Percentiles rank a stretch among this genome's conserved stretches.
phyloP scores from a whole-genome alignment of 2,113 vertebrate species.

The Vidua chalybeata region DNA sequence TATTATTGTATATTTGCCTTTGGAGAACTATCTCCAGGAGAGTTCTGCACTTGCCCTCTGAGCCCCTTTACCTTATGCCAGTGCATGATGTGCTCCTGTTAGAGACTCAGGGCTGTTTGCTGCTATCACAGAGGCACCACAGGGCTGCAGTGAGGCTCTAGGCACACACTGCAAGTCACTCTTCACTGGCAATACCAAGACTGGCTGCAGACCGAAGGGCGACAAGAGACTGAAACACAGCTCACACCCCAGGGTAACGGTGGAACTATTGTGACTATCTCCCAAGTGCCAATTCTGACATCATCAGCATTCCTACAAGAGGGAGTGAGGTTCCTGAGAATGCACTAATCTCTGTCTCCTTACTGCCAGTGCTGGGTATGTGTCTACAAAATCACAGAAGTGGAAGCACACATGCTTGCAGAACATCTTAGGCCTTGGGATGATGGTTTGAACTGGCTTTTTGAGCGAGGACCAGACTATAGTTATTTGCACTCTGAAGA shows the following conservation, averaged over 20 bases:
- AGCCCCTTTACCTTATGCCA: background rate
- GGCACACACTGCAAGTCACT: background rate
- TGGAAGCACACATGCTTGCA: background rate
- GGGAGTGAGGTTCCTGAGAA: background rate
- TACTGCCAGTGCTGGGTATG: too few relatives aligned
- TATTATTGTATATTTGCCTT: background rate
- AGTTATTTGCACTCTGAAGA: background rate
- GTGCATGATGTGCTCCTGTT: rapidly evolving
- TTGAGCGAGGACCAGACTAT: background rate
- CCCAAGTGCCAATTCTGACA: background rate
- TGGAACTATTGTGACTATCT: background rate
- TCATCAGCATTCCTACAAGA: background rate
- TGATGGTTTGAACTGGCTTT: background rate
- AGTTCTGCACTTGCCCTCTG: background rate
- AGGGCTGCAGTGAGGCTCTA: background rate
- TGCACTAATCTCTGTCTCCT: rapidly evolving
- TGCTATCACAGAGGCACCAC: background rate
- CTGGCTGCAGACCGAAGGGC: background rate
- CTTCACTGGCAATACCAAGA: background rate
- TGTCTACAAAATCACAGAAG: background rate
- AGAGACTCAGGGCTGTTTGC: background rate
- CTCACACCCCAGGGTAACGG: background rate
- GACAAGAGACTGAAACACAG: background rate
- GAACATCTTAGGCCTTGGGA: background rate
- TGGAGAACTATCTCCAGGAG: background rate